Evolutionary conservation across 2,797 vertebrate species (phyloP), one percentile per base, ranked within the genome.

Genomic region (Anomalospiza imberbis): DNA sequence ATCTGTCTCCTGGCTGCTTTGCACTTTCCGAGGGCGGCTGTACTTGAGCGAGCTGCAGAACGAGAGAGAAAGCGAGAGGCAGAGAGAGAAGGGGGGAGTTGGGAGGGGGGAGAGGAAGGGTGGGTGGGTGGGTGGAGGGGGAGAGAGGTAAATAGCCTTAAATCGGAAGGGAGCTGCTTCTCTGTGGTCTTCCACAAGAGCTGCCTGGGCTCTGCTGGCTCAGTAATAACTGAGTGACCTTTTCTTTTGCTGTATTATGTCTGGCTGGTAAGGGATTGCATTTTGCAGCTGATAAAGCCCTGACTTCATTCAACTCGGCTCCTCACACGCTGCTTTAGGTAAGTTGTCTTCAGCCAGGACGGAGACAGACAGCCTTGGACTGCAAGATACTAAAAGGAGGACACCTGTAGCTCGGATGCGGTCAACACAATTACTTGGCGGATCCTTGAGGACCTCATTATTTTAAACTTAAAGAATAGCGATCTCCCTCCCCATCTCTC

Each of bases 391-490:
- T 96, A 96, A 97, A 98, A 97, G 95, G 89, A 96, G 97, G 97
- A 98, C 98, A 99, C 99, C 98, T 99, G 99, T 99, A 98, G 98
- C 98, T 98, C 95, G 80, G 95, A 96, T 94, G 96, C 96, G 96
- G 97, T 96, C 97, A 94, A 95, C 96, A 96, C 96, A 95, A 92
- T 96, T 94, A 94, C 98, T 97, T 95, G 95, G 96, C 95, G 96
- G 97, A 97, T 98, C 98, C 98, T 98, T 84, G 95, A 97, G 98
- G 98, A 98, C 97, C 98, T 98, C 97, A 96, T 98, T 98, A 97
- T 98, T 97, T 98, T 96, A 97, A 97, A 97, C 96, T 98, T 97
- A 97, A 97, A 97, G 96, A 97, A 97, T 92, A 94, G 94, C 95
- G 82, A 96, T 94, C 95, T 94, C 84, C 94, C 89, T 94, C 91